A percentile compares a stretch with the other conserved stretches of the same genome.
Evolutionary conservation across 2,113 vertebrate species (phyloP).

Genomic region (Hippopotamus amphibius): DNA sequence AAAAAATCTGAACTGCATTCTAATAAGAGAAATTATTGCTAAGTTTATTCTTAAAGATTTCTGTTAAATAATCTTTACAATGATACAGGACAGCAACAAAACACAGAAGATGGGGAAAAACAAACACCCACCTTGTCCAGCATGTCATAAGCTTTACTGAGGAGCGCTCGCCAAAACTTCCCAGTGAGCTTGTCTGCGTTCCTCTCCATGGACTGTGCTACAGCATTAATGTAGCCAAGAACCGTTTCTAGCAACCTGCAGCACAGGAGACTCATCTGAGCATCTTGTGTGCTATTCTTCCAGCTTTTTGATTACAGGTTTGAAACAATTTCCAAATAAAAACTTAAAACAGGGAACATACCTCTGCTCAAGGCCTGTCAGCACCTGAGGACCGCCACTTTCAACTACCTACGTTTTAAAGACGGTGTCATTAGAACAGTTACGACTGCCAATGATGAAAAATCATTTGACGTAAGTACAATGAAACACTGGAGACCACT

Average conservation of each 20-base stretch:
- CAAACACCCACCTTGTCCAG: constrained; percentile 93
- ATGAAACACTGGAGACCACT: not conserved
- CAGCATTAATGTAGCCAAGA: constrained; percentile 92
- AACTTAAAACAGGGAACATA: constrained; percentile 63
- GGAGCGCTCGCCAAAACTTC: constrained; percentile 97
- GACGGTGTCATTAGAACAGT: constrained; percentile 52
- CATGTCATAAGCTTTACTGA: constrained; percentile 95
- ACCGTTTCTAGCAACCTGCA: constrained; percentile 93
- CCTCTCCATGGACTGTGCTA: constrained; percentile 93
- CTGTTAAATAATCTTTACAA: not conserved
- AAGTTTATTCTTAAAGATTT: not conserved
- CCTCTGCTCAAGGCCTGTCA: constrained; percentile 88
- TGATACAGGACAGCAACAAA: not conserved
- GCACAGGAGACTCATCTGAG: constrained; percentile 16
- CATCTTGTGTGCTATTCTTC: not conserved
- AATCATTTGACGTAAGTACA: not conserved
- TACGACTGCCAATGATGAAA: not conserved
- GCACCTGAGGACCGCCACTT: constrained; percentile 82
- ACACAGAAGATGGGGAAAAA: not conserved
- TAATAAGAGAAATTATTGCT: not conserved
- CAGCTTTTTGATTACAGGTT: not conserved
- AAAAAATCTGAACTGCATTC: not conserved
- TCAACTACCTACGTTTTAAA: constrained; percentile 85
- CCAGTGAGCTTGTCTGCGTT: constrained; percentile 92
- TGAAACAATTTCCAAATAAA: not conserved